Percentiles rank a stretch among this genome's conserved stretches.
These are phyloP conservation scores for Lontra canadensis DNA, from an alignment of 2,113 vertebrate species.

Conservation along the genomic window DNA sequence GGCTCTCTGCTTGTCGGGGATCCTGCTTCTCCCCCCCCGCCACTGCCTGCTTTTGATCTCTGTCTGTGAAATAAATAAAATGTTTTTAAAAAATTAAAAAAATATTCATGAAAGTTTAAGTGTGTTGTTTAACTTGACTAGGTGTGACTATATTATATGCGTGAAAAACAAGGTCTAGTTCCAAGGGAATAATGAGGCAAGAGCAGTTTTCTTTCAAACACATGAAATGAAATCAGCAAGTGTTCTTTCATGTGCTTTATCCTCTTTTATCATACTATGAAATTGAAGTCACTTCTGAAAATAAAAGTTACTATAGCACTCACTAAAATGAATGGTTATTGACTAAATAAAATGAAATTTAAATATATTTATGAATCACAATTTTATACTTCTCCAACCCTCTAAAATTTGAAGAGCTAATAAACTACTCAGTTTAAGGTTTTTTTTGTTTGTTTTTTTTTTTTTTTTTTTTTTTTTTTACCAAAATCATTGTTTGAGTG, in stretches of 20 bases:
- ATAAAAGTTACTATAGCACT: background rate
- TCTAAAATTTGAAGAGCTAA: slow-evolving; percentile 13
- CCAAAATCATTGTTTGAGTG: slow-evolving; percentile 19
- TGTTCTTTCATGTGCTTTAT: background rate
- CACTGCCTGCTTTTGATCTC: no score
- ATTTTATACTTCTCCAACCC: background rate
- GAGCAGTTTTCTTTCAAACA: background rate
- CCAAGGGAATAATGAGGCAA: background rate
- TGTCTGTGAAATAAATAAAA: no score
- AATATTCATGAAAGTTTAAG: background rate
- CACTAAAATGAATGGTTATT: background rate
- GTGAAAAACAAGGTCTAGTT: background rate
- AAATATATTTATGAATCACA: background rate
- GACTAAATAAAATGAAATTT: background rate
- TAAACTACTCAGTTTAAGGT: background rate
- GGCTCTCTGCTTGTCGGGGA: no score
- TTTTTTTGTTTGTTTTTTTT: background rate
- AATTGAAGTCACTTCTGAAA: slow-evolving; percentile 6
- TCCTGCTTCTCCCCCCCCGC: no score
- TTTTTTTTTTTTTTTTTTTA: background rate
- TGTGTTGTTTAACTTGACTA: background rate
- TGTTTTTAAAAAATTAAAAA: background rate
- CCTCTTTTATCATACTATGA: background rate
- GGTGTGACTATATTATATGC: background rate
- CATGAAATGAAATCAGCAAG: background rate